Conservation (phyloP, 2,888 invertebrate genomes). For the Chloromyia formosa region DNA sequence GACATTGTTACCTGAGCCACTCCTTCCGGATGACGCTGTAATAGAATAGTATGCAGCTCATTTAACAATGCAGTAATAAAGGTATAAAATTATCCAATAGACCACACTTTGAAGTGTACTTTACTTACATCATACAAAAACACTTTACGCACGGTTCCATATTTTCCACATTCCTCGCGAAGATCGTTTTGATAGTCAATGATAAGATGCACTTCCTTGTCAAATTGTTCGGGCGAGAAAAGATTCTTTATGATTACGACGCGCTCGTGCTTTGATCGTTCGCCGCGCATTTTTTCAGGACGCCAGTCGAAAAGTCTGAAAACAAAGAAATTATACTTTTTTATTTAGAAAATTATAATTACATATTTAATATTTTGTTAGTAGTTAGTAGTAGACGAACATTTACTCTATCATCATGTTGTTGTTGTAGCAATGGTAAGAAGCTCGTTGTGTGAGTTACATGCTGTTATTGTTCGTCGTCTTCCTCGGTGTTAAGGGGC, state of each 20-base stretch:
- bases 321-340: no score
- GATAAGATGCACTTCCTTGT: conserved; percentile 86
- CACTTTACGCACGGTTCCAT: conserved; percentile 92
- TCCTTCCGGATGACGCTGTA: conserved; percentile 89
- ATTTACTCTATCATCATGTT: no score
- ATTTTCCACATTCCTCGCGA: conserved; percentile 87
- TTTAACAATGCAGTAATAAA: no score
- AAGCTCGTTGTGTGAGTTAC: no score
- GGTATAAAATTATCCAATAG: not conserved
- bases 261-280: conserved; percentile 87
- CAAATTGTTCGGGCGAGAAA: conserved; percentile 89
- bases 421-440: no score
- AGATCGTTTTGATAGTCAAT: conserved; percentile 92
- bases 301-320: conserved; percentile 90
- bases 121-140: conserved; percentile 85
- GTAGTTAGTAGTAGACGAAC: no score
- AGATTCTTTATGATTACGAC: conserved; percentile 93
- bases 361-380: no score
- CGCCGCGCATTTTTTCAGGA: conserved; percentile 89
- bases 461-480: no score
- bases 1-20: conserved; percentile 92
- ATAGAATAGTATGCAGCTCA: no score
- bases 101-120: no score
- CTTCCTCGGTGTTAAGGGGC: no score
- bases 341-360: no score